Percentiles rank a stretch among this genome's conserved stretches.
Conservation (phyloP, 2,113 vertebrate genomes). For the Etia nguti region DNA sequence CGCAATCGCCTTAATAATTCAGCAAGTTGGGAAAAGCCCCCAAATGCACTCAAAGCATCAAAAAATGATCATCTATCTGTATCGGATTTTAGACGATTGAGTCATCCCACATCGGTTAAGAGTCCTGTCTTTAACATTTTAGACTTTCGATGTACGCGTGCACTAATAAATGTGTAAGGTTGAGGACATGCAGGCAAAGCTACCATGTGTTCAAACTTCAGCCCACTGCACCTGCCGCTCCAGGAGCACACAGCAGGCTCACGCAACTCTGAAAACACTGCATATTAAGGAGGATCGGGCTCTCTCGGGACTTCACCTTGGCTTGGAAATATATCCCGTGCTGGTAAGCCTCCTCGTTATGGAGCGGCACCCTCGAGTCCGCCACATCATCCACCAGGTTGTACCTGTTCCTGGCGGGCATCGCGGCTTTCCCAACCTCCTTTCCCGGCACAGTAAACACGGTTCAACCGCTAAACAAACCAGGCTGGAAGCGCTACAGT, state of each 20-base stretch:
- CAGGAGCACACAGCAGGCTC: neutral
- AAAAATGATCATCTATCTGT: neutral
- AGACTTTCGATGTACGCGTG: neutral
- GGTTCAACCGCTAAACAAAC: neutral
- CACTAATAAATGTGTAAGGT: neutral
- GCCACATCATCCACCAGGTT: conserved; percentile 89
- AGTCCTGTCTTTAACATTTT: neutral
- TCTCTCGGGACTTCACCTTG: conserved; percentile 75
- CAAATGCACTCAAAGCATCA: neutral
- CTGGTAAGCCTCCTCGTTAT: conserved; percentile 89
- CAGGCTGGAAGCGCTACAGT: neutral
- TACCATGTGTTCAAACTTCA: conserved; percentile 42
- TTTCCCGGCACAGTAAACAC: neutral
- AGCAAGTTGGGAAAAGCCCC: neutral
- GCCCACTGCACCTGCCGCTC: conserved; percentile 36
- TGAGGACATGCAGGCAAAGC: neutral
- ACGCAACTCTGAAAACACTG: neutral
- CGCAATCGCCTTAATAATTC: neutral
- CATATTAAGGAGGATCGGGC: neutral
- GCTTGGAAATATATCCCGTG: conserved; percentile 89
- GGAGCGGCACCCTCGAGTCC: conserved; percentile 84
- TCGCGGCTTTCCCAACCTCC: conserved; percentile 27
- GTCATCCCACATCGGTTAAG: neutral
- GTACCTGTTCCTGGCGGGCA: conserved; percentile 86
- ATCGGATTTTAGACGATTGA: neutral